phyloP scores from a whole-genome alignment of 2,113 vertebrate species.

The Coryphaenoides rupestris region DNA sequence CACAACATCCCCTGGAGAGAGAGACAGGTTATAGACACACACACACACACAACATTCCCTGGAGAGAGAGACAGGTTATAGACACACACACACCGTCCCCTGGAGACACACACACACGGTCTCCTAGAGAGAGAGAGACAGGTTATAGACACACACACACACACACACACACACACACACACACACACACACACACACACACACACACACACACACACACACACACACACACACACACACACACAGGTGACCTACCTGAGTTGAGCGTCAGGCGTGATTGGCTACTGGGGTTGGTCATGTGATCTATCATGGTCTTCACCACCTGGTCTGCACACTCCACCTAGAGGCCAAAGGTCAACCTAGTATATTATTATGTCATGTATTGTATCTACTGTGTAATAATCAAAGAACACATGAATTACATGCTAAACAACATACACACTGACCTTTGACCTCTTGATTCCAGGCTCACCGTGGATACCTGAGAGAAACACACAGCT shows the following conservation, averaged over 20 bases:
- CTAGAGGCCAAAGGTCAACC: conserved; percentile 61
- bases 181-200: too few species aligned
- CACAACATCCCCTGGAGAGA: not conserved
- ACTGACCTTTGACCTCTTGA: conserved; percentile 85
- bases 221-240: not conserved
- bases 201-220: too few species aligned
- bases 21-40: not conserved
- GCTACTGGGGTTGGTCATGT: conserved; percentile 82
- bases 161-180: too few species aligned
- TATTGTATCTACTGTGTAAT: not conserved
- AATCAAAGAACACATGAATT: too few species aligned
- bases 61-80: not conserved
- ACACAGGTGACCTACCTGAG: conserved; percentile 65
- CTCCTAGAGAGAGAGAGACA: not conserved
- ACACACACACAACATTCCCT: not conserved
- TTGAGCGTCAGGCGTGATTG: conserved; percentile 76
- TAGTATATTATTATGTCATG: not conserved
- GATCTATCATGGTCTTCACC: conserved; percentile 82
- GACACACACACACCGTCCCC: not conserved
- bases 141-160: not conserved
- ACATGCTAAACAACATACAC: too few species aligned
- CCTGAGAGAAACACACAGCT: conserved; percentile 64
- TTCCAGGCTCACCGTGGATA: conserved; percentile 91
- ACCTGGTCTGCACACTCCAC: conserved; percentile 76
- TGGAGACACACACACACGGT: too few species aligned